Conservation (phyloP, 2,888 invertebrate species). For the Eutolmus rufibarbis region DNA sequence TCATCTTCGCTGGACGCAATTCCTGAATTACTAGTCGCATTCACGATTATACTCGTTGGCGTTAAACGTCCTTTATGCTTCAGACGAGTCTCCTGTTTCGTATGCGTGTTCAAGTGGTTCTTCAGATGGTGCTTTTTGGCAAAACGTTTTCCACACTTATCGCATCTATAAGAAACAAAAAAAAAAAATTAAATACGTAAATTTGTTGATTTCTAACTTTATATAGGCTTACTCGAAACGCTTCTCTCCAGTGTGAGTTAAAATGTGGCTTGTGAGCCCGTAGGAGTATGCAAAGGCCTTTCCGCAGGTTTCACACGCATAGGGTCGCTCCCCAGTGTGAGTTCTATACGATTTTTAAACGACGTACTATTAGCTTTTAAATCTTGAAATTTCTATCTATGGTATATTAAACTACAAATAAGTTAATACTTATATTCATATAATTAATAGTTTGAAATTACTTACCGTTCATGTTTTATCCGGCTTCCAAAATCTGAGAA, state of each 20-base stretch:
- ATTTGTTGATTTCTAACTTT: background rate
- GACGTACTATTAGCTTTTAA: background rate
- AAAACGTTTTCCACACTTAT: constrained; percentile 45
- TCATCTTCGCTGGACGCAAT: background rate
- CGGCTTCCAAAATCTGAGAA: constrained; percentile 62
- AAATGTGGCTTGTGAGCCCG: constrained; percentile 59
- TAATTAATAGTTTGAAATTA: background rate
- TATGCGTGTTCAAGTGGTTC: constrained; percentile 44
- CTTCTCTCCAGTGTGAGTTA: constrained; percentile 61
- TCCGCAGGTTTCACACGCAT: constrained; percentile 59
- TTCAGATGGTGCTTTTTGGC: constrained; percentile 46
- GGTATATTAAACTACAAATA: too few species aligned
- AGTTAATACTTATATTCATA: too few species aligned
- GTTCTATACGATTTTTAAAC: constrained; percentile 51
- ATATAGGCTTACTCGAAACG: constrained; percentile 56
- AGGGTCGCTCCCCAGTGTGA: constrained; percentile 60
- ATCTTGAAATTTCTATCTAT: too few species aligned
- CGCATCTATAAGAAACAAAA: constrained; percentile 37
- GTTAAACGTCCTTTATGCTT: background rate
- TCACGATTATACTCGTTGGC: background rate
- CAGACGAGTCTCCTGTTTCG: constrained; percentile 34
- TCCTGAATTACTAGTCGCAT: background rate
- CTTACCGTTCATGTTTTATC: constrained; percentile 61
- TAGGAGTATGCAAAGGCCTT: constrained; percentile 60
- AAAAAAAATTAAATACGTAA: background rate